Evolutionary conservation across 2,113 vertebrate species (phyloP), one percentile per base, ranked within the genome.

Genomic region (Scophthalmus maximus): DNA sequence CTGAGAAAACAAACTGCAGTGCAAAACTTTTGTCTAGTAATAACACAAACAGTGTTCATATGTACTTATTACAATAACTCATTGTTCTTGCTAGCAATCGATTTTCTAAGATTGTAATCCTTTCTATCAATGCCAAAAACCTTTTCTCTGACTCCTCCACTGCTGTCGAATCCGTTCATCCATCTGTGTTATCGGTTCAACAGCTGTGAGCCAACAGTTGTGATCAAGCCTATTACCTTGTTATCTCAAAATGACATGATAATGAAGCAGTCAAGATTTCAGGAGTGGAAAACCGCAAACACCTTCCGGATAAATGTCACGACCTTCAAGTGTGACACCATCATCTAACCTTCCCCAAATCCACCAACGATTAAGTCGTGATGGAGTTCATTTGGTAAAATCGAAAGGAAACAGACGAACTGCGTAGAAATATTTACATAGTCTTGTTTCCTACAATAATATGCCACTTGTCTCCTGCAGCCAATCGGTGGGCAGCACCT

Each of bases 401-500:
- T 32, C 18, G n/a, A 56, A 29, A 34, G 15, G 14, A 34, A 34
- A 22, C 2, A 25, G 23, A 29, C 3, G 8, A n/a, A n/a, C n/a
- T n/a, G n/a, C n/a, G n/a, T n/a, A n/a, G n/a, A 29, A 8, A 25
- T 20, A 1, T 26, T 63, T 26, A 22, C 1, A 3, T 15, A n/a
- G 17, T 22, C 7, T 34, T 30, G 32, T 61, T 32, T 40, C 15
- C 50, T 26, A 2, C 4, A 4, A 42, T 5, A 4, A 26, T 44
- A 27, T 23, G 15, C n/a, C 2, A 2, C 42, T 8, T 17, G 25
- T 34, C 30, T 27, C 58, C 20, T 20, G 27, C 63, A 99, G 97
- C 85, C 96, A 96, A 89, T 95, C 93, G 0, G 90, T 78, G 18
- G 96, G 97, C 72, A 97, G 95, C 87, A 95, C 93, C 0, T 98